A percentile compares a stretch with the other conserved stretches of the same genome.
These are phyloP conservation scores for Andrena bucephala DNA, from an alignment of 2,888 invertebrate species.

Conservation along the genomic window DNA sequence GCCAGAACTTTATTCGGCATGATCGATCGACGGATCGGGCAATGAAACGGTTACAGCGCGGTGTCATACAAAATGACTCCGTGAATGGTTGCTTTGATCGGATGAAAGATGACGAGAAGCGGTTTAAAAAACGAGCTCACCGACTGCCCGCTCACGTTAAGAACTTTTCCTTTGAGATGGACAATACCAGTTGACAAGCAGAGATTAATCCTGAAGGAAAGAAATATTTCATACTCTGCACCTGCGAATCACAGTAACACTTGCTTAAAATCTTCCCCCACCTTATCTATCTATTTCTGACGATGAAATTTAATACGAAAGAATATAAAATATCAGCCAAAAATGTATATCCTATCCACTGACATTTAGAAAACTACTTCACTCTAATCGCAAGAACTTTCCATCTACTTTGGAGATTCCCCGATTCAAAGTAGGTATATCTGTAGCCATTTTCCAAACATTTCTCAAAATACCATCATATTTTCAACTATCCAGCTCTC, in stretches of 20 bases:
- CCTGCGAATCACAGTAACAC: too few relatives aligned
- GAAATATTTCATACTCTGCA: constrained; percentile 1
- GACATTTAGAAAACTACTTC: too few relatives aligned
- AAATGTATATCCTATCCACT: too few relatives aligned
- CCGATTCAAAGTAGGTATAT: not conserved
- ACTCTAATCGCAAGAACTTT: too few relatives aligned
- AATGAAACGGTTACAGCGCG: constrained; percentile 56
- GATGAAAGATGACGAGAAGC: constrained; percentile 34
- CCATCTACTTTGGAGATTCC: not conserved
- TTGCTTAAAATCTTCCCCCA: too few relatives aligned
- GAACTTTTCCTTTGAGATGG: not conserved
- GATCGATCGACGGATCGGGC: constrained; percentile 70
- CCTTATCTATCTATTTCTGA: not conserved
- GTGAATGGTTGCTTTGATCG: constrained; percentile 49
- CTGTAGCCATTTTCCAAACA: too few relatives aligned
- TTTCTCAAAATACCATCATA: too few relatives aligned
- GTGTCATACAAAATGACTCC: constrained; percentile 53
- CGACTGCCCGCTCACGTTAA: not conserved
- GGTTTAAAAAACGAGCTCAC: constrained; percentile 10
- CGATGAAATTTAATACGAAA: not conserved
- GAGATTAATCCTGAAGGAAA: not conserved
- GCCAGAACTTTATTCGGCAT: constrained; percentile 69
- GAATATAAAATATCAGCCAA: too few relatives aligned
- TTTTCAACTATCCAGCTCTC: too few relatives aligned
- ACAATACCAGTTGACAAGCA: constrained; percentile 12